Evolutionary conservation across 2,888 invertebrate species (phyloP).

Genomic region (Scaptomyza parva): DNA sequence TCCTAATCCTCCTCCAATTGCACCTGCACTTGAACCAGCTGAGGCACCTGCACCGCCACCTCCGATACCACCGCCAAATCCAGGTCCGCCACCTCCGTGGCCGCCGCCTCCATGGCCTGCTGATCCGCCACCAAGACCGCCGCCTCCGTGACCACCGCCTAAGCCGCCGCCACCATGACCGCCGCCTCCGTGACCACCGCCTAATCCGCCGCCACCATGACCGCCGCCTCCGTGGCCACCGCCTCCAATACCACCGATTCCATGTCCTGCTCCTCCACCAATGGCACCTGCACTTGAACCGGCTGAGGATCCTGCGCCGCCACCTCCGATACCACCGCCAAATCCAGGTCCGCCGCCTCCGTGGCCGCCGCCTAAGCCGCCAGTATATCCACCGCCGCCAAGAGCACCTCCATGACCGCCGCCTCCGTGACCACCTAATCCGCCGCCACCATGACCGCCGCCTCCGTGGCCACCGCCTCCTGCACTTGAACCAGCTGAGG

Average conservation of each 20-base stretch:
- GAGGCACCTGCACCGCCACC: conserved; percentile 3
- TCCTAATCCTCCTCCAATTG: not conserved
- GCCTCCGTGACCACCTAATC: conserved; percentile 23
- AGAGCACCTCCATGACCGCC: conserved; percentile 7
- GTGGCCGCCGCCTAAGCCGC: conserved; percentile 22
- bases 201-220: conserved; percentile 23
- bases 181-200: conserved; percentile 23
- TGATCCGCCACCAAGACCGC: not conserved
- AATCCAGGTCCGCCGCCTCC: not conserved
- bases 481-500: conserved; percentile 8
- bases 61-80: not conserved
- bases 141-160: not conserved
- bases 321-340: not conserved
- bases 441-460: conserved; percentile 24
- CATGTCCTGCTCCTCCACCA: not conserved
- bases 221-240: conserved; percentile 28
- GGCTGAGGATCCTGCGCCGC: not conserved
- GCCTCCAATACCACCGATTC: conserved; percentile 1
- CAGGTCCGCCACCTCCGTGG: not conserved
- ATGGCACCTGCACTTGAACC: not conserved
- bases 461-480: conserved; percentile 23
- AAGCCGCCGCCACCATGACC: not conserved
- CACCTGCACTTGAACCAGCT: not conserved
- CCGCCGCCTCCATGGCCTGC: conserved; percentile 26
- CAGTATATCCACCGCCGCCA: not conserved